Percentiles rank a stretch among this genome's conserved stretches.
phyloP scores from a whole-genome alignment of 2,797 vertebrate genomes.

The Meda fulgida region DNA sequence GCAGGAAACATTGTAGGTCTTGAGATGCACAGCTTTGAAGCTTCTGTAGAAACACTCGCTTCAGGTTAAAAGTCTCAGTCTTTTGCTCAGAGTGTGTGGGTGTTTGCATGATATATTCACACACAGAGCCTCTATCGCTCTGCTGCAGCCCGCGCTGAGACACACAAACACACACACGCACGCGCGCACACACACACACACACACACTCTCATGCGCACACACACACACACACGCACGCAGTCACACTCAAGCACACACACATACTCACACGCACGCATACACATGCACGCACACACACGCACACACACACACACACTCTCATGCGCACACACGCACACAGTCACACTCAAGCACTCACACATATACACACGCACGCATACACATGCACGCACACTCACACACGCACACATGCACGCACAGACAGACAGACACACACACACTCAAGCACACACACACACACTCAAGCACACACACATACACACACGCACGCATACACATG shows the following conservation, averaged over 20 bases:
- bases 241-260: fast-evolving
- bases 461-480: fast-evolving
- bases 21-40: conserved; percentile 48
- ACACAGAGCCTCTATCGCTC: conserved; percentile 75
- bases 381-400: fast-evolving
- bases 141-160: conserved; percentile 66
- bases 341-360: fast-evolving
- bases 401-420: fast-evolving
- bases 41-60: conserved; percentile 71
- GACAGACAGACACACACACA: no score
- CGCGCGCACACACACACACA: no score
- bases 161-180: background rate
- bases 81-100: conserved; percentile 70
- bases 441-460: fast-evolving
- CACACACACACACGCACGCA: no score
- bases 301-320: no score
- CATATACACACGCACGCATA: no score
- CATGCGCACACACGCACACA: fast-evolving
- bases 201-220: no score
- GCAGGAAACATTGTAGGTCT: conserved; percentile 8
- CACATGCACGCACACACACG: no score
- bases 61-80: conserved; percentile 75
- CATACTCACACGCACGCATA: fast-evolving
- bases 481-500: no score
- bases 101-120: conserved; percentile 78